A percentile compares a stretch with the other conserved stretches of the same genome.
Conservation (phyloP, 1,140 invertebrate genomes). For the Cryptotermes secundus region DNA sequence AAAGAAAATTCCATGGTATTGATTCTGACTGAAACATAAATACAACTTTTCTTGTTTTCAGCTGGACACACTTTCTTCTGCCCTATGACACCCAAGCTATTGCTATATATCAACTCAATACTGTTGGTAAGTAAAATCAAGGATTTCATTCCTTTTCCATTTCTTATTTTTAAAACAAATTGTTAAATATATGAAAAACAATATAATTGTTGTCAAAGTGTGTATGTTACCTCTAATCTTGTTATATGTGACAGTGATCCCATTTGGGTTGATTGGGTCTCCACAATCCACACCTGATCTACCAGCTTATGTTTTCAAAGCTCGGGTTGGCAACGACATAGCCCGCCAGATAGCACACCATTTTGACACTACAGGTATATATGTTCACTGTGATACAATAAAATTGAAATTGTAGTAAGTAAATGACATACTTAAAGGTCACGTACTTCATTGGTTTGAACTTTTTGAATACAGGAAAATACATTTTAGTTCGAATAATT, state of each 20-base stretch:
- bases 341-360: neutral
- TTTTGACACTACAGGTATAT: neutral
- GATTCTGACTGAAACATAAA: too few species aligned
- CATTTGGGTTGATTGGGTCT: neutral
- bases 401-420: neutral
- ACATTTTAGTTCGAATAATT: too few species aligned
- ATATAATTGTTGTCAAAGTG: too few species aligned
- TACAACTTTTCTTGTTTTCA: neutral
- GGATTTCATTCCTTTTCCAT: neutral
- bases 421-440: too few species aligned
- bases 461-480: too few species aligned
- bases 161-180: neutral
- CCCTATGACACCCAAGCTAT: neutral
- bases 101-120: conserved; percentile 3
- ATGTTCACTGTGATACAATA: neutral
- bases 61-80: neutral
- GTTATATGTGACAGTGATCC: neutral
- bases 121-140: conserved; percentile 11
- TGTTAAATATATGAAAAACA: neutral
- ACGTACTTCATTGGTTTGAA: too few species aligned
- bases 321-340: neutral
- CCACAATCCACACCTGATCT: neutral
- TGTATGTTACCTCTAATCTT: neutral
- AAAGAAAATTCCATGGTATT: too few species aligned
- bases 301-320: neutral